Percentiles rank a stretch among this genome's conserved stretches.
phyloP scores from a whole-genome alignment of 2,888 invertebrate species.

The Pseudococcus longispinus region DNA sequence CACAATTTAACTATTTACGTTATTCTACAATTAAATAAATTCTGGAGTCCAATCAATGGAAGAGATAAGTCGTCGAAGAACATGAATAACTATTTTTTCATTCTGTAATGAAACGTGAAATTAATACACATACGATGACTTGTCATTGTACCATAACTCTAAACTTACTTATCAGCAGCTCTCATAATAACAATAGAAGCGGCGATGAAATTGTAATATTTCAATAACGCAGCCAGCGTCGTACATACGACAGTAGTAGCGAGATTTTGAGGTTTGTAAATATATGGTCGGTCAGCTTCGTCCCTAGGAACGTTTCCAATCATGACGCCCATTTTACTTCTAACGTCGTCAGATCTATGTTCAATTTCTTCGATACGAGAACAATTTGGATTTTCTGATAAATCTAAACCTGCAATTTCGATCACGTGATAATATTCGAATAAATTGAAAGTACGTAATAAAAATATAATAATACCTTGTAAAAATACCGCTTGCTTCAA shows the following conservation, averaged over 20 bases:
- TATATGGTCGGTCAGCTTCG: slow-evolving; percentile 40
- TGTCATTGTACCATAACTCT: neutral
- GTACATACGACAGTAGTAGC: slow-evolving; percentile 50
- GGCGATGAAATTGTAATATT: slow-evolving; percentile 50
- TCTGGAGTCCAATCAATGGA: neutral
- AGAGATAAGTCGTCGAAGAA: neutral
- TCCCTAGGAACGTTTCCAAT: slow-evolving; percentile 52
- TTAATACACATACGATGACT: neutral
- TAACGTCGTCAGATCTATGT: neutral
- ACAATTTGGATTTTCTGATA: slow-evolving; percentile 28
- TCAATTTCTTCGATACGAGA: neutral
- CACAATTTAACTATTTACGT: neutral
- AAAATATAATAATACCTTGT: slow-evolving; percentile 30
- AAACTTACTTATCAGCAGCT: slow-evolving; percentile 48
- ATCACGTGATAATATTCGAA: neutral
- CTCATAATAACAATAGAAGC: slow-evolving; percentile 53
- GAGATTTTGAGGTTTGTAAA: slow-evolving; percentile 47
- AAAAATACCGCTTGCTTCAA: slow-evolving; percentile 48
- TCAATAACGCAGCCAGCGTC: slow-evolving; percentile 45
- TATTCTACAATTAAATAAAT: neutral
- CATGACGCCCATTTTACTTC: slow-evolving; percentile 20
- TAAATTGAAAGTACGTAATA: neutral
- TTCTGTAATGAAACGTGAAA: neutral
- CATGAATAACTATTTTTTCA: slow-evolving; percentile 8
- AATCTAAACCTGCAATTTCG: neutral